Percentiles rank a stretch among this genome's conserved stretches.
Conservation (phyloP, 2,888 invertebrate species). For the Pocota personata region DNA sequence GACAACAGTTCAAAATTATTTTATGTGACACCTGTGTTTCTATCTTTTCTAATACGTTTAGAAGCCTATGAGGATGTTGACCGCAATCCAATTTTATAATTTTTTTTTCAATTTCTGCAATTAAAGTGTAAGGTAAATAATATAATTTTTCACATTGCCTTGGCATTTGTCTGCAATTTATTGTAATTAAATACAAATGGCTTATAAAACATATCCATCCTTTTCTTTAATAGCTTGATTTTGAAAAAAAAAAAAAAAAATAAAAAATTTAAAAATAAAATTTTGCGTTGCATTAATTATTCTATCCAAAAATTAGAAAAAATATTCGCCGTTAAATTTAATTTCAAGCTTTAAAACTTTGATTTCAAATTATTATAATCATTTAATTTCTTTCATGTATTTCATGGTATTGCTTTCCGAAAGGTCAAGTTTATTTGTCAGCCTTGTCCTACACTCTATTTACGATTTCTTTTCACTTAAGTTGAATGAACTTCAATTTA, state of each 20-base stretch:
- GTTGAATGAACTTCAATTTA: conserved; percentile 55
- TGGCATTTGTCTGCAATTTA: not conserved
- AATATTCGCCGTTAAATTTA: too few relatives aligned
- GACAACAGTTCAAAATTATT: not conserved
- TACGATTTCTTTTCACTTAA: conserved; percentile 33
- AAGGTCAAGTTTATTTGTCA: conserved; percentile 38
- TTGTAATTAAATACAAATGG: not conserved
- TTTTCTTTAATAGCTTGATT: too few relatives aligned
- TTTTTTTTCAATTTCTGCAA: not conserved
- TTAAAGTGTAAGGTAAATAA: too few relatives aligned
- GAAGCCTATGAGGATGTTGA: not conserved
- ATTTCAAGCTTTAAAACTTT: not conserved
- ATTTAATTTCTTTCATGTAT: not conserved
- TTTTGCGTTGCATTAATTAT: not conserved
- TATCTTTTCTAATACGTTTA: too few relatives aligned
- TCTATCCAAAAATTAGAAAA: not conserved
- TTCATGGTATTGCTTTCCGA: not conserved
- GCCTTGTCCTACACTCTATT: conserved; percentile 14
- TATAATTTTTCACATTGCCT: not conserved
- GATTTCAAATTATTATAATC: not conserved
- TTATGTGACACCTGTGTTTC: too few relatives aligned
- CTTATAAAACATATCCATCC: too few relatives aligned
- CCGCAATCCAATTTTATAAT: not conserved
- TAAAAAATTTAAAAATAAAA: not conserved
- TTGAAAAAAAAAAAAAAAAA: too few relatives aligned